Percentiles rank a stretch among this genome's conserved stretches.
Conservation (phyloP, 2,797 vertebrate genomes). For the Xiphorhynchus erythropygius region DNA sequence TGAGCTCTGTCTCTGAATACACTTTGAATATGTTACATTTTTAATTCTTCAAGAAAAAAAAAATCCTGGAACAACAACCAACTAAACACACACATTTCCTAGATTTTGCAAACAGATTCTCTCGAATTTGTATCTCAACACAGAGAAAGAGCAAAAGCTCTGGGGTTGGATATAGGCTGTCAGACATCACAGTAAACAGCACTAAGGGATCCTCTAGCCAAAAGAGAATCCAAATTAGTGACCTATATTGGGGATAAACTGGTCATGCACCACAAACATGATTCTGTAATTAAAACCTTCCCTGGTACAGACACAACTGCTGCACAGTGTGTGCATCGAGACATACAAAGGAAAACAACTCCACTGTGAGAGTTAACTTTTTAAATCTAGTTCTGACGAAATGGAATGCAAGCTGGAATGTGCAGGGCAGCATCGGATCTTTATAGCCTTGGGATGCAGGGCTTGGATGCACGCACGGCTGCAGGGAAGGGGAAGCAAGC, state of each 20-base stretch:
- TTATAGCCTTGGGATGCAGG: fast-evolving
- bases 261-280: background rate
- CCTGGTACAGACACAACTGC: background rate
- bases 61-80: background rate
- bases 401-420: fast-evolving
- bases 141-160: background rate
- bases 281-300: constrained; percentile 13
- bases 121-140: background rate
- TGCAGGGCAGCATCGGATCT: background rate
- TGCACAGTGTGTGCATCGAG: background rate
- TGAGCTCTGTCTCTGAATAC: background rate
- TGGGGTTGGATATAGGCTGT: background rate
- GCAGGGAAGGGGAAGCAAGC: background rate
- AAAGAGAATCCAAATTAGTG: constrained; percentile 25
- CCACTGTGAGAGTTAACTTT: background rate
- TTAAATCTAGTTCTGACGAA: fast-evolving
- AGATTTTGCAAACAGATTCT: background rate
- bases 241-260: constrained; percentile 12
- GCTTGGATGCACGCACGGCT: fast-evolving
- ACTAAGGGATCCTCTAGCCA: background rate
- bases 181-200: background rate
- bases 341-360: background rate
- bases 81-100: background rate
- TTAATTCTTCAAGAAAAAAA: background rate
- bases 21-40: background rate